These are phyloP conservation scores for Triops cancriformis DNA, from an alignment of 1,140 invertebrate genomes.

Conservation along the genomic window DNA sequence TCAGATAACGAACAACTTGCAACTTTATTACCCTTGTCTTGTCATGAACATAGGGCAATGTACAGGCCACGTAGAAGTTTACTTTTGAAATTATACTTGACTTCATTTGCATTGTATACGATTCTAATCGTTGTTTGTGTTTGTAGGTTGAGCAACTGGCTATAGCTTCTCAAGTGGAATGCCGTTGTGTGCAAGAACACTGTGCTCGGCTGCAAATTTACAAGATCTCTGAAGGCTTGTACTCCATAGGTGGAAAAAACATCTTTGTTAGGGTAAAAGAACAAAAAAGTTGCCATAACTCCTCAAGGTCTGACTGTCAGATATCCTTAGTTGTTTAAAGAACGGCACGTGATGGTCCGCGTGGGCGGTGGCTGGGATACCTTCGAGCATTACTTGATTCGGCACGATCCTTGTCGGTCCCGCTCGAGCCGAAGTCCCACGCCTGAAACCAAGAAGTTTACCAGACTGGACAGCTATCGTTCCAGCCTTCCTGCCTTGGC, in stretches of 20 bases:
- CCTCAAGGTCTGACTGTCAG: constrained; percentile 16
- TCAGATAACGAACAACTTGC: constrained; percentile 43
- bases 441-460: constrained; percentile 16
- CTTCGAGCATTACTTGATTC: constrained; percentile 78
- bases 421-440: constrained; percentile 33
- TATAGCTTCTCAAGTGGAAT: constrained; percentile 34
- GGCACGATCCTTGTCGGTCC: constrained; percentile 77
- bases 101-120: neutral
- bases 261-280: constrained; percentile 61
- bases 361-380: constrained; percentile 78
- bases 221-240: constrained; percentile 70
- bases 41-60: too few relatives aligned
- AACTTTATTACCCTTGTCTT: constrained; percentile 18
- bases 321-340: constrained; percentile 63
- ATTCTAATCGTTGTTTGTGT: neutral
- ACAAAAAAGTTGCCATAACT: neutral
- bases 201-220: constrained; percentile 51
- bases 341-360: constrained; percentile 84
- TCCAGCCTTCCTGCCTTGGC: neutral
- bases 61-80: too few relatives aligned
- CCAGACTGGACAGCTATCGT: constrained; percentile 1
- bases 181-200: constrained; percentile 34
- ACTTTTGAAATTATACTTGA: too few relatives aligned
- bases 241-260: constrained; percentile 68
- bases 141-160: constrained; percentile 39